Base-by-base conservation (phyloP, 1,140 invertebrate species). In the Steinernema khuongi region DNA sequence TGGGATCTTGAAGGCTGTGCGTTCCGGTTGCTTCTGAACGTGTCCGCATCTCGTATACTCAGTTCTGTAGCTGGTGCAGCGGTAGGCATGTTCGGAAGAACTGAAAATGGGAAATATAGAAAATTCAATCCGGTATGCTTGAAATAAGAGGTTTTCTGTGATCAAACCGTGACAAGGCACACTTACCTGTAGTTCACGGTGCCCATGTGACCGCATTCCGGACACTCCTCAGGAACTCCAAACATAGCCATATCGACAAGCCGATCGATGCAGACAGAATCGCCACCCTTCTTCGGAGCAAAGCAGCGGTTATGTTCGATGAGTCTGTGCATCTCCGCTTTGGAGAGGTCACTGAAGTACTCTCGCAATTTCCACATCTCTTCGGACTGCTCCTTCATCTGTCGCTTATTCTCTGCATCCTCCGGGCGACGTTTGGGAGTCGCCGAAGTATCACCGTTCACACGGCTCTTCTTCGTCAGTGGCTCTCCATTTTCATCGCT, bases 41-140 rank as follows among this genome's bases (percentile, higher is more conserved):
- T 91, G 90, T 44, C 89, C 88, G 85, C 96, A 98, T 86, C 92
- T 93, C 0, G 92, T 91, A 92, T 94, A 98, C 85, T 95, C 94
- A 28, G 90, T 91, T 32, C 94, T 79, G 85, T 91, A 87, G 44
- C 94, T 95, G 78, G 85, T 87, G 83, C 94, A 96, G 74, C 89
- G 86, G 82, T 95, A 96, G 0, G 91, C 91, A 79, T 90, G 77
- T 17, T 70, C 29, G 1, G 71, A 32, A 17, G 71, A n/a, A 18
- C 80, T 81, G 19, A 22, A 81, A 70, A 68, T 26, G 0, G 17
- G 29, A n/a, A n/a, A n/a, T n/a, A n/a, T n/a, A n/a, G n/a, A n/a
- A n/a, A n/a, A n/a, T n/a, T n/a, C n/a, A n/a, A n/a, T n/a, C n/a
- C n/a, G n/a, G n/a, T n/a, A n/a, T n/a, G n/a, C n/a, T n/a, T n/a